Base-by-base conservation (phyloP, 30 jellyfish, hydroid and myxozoan genomes). In the Cassiopea andromeda region DNA sequence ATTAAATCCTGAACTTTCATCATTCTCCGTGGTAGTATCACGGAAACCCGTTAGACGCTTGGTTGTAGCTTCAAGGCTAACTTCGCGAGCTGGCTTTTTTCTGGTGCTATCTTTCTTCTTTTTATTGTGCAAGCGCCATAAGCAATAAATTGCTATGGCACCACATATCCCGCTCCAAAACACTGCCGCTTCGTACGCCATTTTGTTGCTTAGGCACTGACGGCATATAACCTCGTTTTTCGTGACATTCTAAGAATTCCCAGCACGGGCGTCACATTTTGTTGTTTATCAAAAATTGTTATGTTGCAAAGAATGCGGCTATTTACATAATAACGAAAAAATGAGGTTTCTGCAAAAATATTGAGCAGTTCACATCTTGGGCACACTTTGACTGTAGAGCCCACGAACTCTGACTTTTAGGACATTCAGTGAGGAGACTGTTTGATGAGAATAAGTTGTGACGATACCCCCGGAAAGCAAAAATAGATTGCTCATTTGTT, bases 111-210 rank as follows among this genome's bases (percentile, higher is more conserved):
- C 46, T 44, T 10, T 73, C 43, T 46, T 16, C 66, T 83, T 70
- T 58, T 69, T 72, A 15, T 27, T 17, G 46, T 14, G 7, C 17
- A 17, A 70, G 10, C 14, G 4, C 84, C 82, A 83, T 16, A 73
- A 46, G 1, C 69, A 19, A 60, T 15, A 46, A n/a, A 72, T 46
- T 12, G 84, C 19, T 60, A 83, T 8, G 12, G 69, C 59, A 2
- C 91, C 91, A 13, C 46, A 72, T 4, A 72, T 1, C 13, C 82
- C 66, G 10, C 78, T 68, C 91, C 91, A 83, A 54, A 69, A 57
- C 77, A 83, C 48, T 44, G 76, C 77, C 46, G 18, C 46, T 47
- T 83, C 91, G 46, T 50, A 72, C 91, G 91, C 91, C 91, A 73
- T 73, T 73, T 27, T 46, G 54, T 70, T 43, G 15, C 43, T 64